These are phyloP conservation scores for Drosophila melanica DNA, from an alignment of 1,140 invertebrate genomes.

Conservation along the genomic window DNA sequence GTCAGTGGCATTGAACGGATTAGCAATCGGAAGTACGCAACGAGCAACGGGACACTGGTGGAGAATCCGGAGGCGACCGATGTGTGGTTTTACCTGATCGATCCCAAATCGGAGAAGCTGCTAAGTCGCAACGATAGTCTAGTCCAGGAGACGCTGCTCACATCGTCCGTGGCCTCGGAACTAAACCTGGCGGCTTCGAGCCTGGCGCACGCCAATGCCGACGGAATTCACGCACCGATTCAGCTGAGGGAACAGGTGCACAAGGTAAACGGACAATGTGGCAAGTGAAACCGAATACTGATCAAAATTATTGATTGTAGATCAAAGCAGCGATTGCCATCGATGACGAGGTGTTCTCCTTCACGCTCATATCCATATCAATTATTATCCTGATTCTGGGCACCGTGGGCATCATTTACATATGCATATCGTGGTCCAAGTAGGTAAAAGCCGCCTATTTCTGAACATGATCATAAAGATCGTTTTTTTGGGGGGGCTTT, in stretches of 20 bases:
- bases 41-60: conserved; percentile 90
- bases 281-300: not conserved
- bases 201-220: conserved; percentile 87
- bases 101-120: conserved; percentile 91
- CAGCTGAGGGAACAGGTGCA: conserved; percentile 77
- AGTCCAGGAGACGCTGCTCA: conserved; percentile 86
- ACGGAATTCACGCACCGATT: conserved; percentile 88
- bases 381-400: conserved; percentile 94
- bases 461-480: not conserved
- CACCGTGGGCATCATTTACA: conserved; percentile 94
- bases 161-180: conserved; percentile 86
- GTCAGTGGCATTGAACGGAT: conserved; percentile 92
- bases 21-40: conserved; percentile 87
- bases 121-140: conserved; percentile 88
- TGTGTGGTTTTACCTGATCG: conserved; percentile 93
- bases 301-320: conserved; percentile 34
- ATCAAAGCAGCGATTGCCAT: conserved; percentile 86
- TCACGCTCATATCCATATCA: conserved; percentile 93
- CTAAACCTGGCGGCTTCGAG: conserved; percentile 88
- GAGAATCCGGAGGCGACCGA: conserved; percentile 91
- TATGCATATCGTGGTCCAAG: conserved; percentile 96
- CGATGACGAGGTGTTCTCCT: conserved; percentile 90
- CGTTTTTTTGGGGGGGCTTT: conserved; percentile 33
- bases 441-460: conserved; percentile 83
- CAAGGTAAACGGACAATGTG: conserved; percentile 52